Evolutionary conservation across 2,113 vertebrate genomes (phyloP).

Genomic region (Ictalurus punctatus): DNA sequence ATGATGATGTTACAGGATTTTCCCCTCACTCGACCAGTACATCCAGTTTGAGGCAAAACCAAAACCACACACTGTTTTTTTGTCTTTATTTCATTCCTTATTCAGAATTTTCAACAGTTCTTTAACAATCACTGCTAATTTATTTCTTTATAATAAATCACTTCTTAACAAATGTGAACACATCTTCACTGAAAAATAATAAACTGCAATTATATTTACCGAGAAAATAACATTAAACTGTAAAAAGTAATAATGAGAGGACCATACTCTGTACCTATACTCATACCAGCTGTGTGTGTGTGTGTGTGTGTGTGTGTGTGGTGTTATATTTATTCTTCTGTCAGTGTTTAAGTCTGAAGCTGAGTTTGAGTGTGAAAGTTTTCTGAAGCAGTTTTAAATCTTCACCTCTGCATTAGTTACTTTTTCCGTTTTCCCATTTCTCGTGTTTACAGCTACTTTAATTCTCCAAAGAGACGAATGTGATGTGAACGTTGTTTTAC

Average conservation of each 20-base stretch:
- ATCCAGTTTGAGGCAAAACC: conserved; percentile 1
- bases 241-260: neutral
- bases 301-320: neutral
- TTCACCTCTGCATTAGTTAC: neutral
- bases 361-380: neutral
- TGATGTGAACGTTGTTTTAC: neutral
- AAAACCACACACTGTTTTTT: neutral
- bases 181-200: neutral
- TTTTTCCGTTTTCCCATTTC: neutral
- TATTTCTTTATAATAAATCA: neutral
- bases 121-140: neutral
- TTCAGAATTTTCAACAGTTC: neutral
- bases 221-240: no score
- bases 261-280: neutral
- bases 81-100: neutral
- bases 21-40: neutral
- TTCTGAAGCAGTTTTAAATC: neutral
- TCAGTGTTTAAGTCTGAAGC: neutral
- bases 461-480: neutral
- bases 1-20: neutral
- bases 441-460: neutral
- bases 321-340: neutral
- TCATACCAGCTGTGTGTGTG: neutral
- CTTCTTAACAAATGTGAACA: neutral
- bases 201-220: neutral